Percentiles rank a stretch among this genome's conserved stretches.
phyloP scores from a whole-genome alignment of 2,797 vertebrate genomes.

The Tapera naevia region DNA sequence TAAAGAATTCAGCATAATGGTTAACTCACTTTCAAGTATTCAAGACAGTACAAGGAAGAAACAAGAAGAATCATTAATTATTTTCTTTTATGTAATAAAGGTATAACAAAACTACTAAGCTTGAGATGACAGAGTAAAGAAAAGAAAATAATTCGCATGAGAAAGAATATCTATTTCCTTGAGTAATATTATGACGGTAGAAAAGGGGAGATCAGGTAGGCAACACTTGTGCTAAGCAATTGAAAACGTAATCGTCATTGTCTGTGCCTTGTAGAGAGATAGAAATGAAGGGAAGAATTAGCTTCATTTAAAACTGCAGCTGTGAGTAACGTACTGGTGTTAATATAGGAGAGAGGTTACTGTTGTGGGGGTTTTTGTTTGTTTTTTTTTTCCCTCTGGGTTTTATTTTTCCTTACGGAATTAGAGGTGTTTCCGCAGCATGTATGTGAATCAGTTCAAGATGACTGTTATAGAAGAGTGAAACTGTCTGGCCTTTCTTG shows the following conservation, averaged over 20 bases:
- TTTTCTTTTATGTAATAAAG: background rate
- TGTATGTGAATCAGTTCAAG: background rate
- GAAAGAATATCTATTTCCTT: background rate
- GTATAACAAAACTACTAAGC: background rate
- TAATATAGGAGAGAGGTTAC: background rate
- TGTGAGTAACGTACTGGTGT: fast-evolving
- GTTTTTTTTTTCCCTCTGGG: background rate
- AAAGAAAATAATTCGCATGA: background rate
- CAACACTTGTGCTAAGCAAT: background rate
- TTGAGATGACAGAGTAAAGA: background rate
- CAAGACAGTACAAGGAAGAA: background rate
- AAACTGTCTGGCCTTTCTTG: background rate
- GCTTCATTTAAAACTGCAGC: background rate
- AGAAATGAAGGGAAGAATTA: background rate
- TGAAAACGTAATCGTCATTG: background rate
- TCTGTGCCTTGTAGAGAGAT: background rate
- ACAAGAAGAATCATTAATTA: background rate
- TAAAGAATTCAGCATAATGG: background rate
- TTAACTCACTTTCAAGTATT: background rate
- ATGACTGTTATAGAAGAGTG: background rate
- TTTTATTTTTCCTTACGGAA: background rate
- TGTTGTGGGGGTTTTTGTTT: background rate
- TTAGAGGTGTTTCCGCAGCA: background rate
- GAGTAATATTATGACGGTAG: background rate
- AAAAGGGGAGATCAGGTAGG: background rate